These are phyloP conservation scores for Spinus olivaceus DNA, from an alignment of 2,797 vertebrate genomes.

Conservation along the genomic window DNA sequence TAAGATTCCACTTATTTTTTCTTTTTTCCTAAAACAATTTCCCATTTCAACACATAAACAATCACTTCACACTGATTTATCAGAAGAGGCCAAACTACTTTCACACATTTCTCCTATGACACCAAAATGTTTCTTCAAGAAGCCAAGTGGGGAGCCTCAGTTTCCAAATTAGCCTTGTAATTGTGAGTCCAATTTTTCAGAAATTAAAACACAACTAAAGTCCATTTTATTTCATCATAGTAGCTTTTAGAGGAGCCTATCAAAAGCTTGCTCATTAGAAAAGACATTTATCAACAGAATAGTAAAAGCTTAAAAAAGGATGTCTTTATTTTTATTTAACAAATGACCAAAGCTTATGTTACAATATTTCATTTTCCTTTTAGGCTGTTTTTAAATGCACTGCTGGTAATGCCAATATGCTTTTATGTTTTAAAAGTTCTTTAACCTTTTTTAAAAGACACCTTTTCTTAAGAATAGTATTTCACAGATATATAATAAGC, in stretches of 20 bases:
- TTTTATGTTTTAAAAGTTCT: constrained; percentile 46
- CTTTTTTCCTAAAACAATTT: neutral
- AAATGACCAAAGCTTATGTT: constrained; percentile 32
- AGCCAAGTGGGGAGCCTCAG: neutral
- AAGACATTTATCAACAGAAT: constrained; percentile 66
- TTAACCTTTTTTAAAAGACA: constrained; percentile 73
- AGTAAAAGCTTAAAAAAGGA: constrained; percentile 79
- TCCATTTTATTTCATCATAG: constrained; percentile 45
- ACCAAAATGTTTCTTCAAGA: neutral
- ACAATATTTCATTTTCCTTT: constrained; percentile 48
- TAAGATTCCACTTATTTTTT: neutral
- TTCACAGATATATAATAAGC: constrained; percentile 78
- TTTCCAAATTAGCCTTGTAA: constrained; percentile 10
- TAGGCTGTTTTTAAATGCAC: constrained; percentile 52
- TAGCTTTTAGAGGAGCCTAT: constrained; percentile 57
- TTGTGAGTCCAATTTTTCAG: neutral
- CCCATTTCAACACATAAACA: constrained; percentile 7
- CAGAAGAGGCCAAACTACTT: constrained; percentile 24
- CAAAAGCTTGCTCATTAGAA: constrained; percentile 62
- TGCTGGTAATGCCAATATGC: constrained; percentile 63
- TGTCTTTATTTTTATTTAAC: constrained; percentile 75
- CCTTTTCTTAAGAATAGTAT: constrained; percentile 82
- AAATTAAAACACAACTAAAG: constrained; percentile 33
- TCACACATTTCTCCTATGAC: constrained; percentile 19
- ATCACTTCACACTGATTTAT: neutral